Evolutionary conservation across 2,888 invertebrate species (phyloP).

Genomic region (Carcina quercana): DNA sequence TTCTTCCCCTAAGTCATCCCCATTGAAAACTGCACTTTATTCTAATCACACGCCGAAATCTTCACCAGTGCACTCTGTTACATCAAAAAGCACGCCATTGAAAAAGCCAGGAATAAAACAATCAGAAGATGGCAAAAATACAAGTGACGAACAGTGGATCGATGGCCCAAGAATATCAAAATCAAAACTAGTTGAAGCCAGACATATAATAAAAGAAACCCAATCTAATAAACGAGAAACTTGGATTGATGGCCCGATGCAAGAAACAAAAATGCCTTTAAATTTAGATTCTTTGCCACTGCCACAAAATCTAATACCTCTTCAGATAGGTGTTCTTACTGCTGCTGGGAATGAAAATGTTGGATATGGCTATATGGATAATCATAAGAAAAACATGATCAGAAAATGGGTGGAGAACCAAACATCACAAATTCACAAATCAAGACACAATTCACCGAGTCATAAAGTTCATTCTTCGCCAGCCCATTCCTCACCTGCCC

Average conservation of each 20-base stretch:
- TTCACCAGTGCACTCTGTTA: constrained; percentile 61
- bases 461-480: too few relatives aligned
- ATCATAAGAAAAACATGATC: constrained; percentile 94
- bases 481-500: too few relatives aligned
- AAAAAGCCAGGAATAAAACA: constrained; percentile 65
- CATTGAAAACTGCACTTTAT: constrained; percentile 53
- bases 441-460: constrained; percentile 72
- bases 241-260: constrained; percentile 97
- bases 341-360: constrained; percentile 64
- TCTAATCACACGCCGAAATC: constrained; percentile 69
- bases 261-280: constrained; percentile 68
- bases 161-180: constrained; percentile 94
- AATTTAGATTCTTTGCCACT: constrained; percentile 75
- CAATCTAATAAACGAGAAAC: constrained; percentile 89
- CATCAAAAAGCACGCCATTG: constrained; percentile 69
- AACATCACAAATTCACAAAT: constrained; percentile 85
- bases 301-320: constrained; percentile 63
- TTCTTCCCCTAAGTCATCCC: constrained; percentile 75
- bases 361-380: constrained; percentile 93
- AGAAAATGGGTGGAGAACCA: constrained; percentile 95
- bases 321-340: constrained; percentile 57
- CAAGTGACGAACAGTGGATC: constrained; percentile 95
- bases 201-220: constrained; percentile 85
- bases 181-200: constrained; percentile 86
- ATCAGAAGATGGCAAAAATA: constrained; percentile 53